Base-by-base conservation (phyloP, 2,113 vertebrate species). In the Thalassarche chlororhynchos region DNA sequence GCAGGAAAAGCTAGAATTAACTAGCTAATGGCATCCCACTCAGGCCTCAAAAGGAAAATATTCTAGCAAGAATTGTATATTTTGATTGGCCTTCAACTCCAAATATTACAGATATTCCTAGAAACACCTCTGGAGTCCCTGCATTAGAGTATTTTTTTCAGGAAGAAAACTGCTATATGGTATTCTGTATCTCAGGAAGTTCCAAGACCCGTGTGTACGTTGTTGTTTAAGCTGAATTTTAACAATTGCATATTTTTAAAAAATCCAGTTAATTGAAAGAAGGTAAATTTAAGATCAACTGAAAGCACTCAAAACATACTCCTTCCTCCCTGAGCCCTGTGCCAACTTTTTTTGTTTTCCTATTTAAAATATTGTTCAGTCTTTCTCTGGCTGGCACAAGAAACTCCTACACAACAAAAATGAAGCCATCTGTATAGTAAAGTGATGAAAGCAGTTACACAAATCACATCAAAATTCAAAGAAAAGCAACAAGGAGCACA, bases 341-440 rank as follows among this genome's bases (percentile, higher is more conserved):
- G 54, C 60, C 83, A 91, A 44, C 9, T 76, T 66, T 52, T 87
- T 84, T 49, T 81, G 32, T 69, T 97, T 90, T 89, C 44, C 14
- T 74, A 14, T 55, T 79, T 84, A 75, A 84, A 91, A 36, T 84
- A 88, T 8, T 17, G 3, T 55, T 91, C 78, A 65, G 57, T 87
- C 81, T 96, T 85, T 94, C 91, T 84, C 84, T 93, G 87, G 51
- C 91, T 95, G 84, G 84, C 93, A 90, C 69, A 80, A 68, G 87
- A 81, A 88, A 91, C 86, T 75, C 89, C 93, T 44, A 89, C 78
- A 68, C 82, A 75, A 91, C 36, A 82, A 80, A 89, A 93, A 65
- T 0, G 3, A 84, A 91, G 44, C 82, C 90, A 88, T 92, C 93
- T 91, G 90, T 62, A 42, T 4, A 91, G 82, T 26, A 42, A 80